Evolutionary conservation across 2,888 invertebrate species (phyloP).

Genomic region (Synergus umbraculus): DNA sequence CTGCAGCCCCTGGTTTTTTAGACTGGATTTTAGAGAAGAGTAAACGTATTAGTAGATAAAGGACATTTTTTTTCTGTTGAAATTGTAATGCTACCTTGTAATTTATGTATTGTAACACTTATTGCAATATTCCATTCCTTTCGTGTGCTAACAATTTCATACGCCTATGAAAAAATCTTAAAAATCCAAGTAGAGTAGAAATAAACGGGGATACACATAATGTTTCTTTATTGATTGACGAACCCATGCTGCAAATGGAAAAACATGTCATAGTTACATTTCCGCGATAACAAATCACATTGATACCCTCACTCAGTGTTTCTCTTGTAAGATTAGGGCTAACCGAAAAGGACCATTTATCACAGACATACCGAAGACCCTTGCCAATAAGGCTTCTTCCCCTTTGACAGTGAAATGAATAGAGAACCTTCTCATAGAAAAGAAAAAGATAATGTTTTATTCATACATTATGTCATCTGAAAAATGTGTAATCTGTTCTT

Average conservation of each 20-base stretch:
- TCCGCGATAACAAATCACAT: background rate
- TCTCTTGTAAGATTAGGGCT: background rate
- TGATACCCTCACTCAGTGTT: background rate
- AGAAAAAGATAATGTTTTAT: background rate
- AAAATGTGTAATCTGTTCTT: background rate
- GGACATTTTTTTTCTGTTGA: too few species aligned
- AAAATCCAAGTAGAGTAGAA: too few species aligned
- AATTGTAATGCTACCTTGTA: too few species aligned
- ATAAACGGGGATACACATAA: too few species aligned
- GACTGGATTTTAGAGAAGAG: background rate
- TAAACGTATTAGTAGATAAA: too few species aligned
- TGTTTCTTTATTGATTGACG: background rate
- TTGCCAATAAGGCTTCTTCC: background rate
- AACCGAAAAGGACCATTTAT: background rate
- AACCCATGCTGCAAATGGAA: background rate
- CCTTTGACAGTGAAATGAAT: background rate
- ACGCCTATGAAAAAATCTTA: too few species aligned
- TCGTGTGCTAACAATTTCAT: too few species aligned
- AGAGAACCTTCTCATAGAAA: background rate
- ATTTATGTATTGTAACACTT: too few species aligned
- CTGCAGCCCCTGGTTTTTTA: background rate
- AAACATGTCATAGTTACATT: background rate
- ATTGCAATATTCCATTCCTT: too few species aligned
- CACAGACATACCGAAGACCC: constrained; percentile 1
- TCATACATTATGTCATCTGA: background rate